Evolutionary conservation across 2,888 invertebrate genomes (phyloP).

Genomic region (Pandemis heparana): DNA sequence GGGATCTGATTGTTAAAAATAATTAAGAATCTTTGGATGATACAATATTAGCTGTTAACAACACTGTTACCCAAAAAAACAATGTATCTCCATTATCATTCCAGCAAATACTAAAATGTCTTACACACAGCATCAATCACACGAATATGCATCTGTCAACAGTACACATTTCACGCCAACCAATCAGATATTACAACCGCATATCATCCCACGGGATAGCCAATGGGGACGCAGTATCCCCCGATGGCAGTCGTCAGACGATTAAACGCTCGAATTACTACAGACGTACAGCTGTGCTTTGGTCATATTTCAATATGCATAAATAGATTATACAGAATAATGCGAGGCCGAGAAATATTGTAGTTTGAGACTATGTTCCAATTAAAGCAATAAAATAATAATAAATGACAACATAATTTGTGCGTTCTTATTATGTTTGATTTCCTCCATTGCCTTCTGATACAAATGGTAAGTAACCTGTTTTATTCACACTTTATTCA

Average conservation of each 20-base stretch:
- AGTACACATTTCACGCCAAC: constrained; percentile 32
- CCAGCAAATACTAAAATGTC: constrained; percentile 9
- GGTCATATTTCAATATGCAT: constrained; percentile 69
- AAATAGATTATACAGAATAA: constrained; percentile 9
- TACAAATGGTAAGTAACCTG: no score
- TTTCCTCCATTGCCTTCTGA: no score
- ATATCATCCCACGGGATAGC: constrained; percentile 34
- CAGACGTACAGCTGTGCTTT: constrained; percentile 66
- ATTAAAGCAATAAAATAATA: no score
- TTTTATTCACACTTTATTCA: no score
- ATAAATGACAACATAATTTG: no score
- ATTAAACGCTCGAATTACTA: constrained; percentile 71
- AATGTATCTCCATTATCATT: not conserved
- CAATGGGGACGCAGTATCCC: constrained; percentile 35
- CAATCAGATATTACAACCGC: constrained; percentile 39
- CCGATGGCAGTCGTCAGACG: constrained; percentile 56
- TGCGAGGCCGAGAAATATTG: not conserved
- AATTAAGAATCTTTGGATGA: not conserved
- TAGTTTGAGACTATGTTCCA: no score
- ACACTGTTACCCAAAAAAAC: not conserved
- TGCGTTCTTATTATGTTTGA: no score
- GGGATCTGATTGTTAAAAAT: no score
- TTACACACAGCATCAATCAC: constrained; percentile 35
- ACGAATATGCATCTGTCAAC: constrained; percentile 28
- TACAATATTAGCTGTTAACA: not conserved